Evolutionary conservation across 2,113 vertebrate species (phyloP).

Genomic region (Merops nubicus): DNA sequence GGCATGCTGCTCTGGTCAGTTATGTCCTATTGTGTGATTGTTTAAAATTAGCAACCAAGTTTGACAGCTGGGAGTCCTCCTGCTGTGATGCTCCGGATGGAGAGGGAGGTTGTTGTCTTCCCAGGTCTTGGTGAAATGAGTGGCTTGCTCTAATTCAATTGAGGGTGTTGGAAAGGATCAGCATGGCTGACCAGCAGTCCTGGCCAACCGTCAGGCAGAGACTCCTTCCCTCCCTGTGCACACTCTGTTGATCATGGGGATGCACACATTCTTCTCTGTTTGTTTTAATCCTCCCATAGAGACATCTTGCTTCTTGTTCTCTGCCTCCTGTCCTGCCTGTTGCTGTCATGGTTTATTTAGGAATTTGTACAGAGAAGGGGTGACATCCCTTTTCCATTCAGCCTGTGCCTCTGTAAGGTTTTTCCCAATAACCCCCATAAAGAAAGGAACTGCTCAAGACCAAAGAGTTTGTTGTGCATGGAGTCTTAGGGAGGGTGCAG

Average conservation of each 20-base stretch:
- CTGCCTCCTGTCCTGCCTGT: background rate
- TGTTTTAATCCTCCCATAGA: constrained; percentile 46
- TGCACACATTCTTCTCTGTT: background rate
- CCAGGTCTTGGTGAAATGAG: background rate
- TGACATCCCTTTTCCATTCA: background rate
- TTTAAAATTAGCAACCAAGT: constrained; percentile 42
- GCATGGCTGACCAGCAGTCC: background rate
- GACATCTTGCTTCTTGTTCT: constrained; percentile 12
- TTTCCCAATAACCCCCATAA: background rate
- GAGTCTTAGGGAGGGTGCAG: background rate
- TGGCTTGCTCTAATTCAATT: background rate
- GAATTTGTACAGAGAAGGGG: background rate
- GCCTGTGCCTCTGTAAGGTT: background rate
- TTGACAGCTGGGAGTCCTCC: constrained; percentile 1
- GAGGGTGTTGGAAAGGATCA: background rate
- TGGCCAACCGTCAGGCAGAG: accelerated
- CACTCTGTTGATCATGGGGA: background rate
- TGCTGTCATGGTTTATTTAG: background rate
- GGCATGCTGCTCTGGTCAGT: constrained; percentile 47
- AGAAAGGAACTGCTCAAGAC: background rate
- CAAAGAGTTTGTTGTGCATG: background rate
- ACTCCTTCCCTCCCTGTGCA: background rate
- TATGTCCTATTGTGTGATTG: constrained; percentile 26
- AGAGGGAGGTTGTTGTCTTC: background rate
- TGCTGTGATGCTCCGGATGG: background rate